Conservation (phyloP, 2,797 vertebrate genomes). For the Pangasius djambal region DNA sequence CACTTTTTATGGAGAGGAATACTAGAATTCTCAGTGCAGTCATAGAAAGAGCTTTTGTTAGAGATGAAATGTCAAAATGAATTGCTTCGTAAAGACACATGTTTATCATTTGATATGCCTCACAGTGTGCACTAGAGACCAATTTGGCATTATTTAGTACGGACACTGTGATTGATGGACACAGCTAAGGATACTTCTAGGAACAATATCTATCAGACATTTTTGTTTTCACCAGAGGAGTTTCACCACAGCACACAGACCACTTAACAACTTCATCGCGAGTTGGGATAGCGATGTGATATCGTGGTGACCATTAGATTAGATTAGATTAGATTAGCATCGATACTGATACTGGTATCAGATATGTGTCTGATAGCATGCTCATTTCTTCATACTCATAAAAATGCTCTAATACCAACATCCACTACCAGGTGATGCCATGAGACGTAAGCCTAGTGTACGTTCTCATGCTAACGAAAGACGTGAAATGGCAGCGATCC, state of each 20-base stretch:
- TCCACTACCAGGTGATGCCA: neutral
- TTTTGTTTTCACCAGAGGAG: neutral
- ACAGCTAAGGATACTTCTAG: neutral
- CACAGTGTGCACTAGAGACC: neutral
- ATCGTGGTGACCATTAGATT: neutral
- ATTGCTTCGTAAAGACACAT: neutral
- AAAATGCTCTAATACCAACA: neutral
- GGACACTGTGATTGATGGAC: neutral
- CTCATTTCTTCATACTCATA: neutral
- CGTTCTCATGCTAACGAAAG: neutral
- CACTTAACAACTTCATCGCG: neutral
- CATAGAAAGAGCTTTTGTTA: neutral
- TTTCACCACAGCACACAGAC: neutral
- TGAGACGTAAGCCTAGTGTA: too few species aligned
- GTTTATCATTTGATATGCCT: slow-evolving; percentile 8
- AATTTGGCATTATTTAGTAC: neutral
- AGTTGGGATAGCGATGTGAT: neutral
- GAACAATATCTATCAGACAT: neutral
- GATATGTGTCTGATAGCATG: neutral
- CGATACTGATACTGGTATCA: neutral
- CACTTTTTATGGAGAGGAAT: neutral
- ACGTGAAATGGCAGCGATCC: neutral
- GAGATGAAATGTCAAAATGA: neutral
- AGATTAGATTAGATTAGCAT: neutral
- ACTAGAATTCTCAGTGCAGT: neutral